Evolutionary conservation across 2,888 invertebrate genomes (phyloP), one percentile per base, ranked within the genome.

Genomic region (Aphrophora alni): DNA sequence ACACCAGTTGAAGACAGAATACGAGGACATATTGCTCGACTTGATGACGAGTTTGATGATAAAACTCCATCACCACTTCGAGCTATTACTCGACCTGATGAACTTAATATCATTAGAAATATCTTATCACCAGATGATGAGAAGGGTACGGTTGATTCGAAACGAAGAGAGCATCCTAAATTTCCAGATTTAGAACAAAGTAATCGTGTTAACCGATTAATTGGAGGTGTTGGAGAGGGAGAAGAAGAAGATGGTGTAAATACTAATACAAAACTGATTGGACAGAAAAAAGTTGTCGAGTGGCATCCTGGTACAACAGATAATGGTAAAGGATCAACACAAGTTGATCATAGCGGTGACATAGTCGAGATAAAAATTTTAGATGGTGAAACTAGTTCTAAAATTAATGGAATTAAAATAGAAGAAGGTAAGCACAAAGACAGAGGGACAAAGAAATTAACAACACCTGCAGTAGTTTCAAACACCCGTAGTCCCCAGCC

Each of bases 231-330:
- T 88, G 85, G 89, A 88, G 77, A 84, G 81, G 84, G 89, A 87
- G 85, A 90, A 90, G 87, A 86, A 88, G 17, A 90, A 89, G 85
- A 86, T 90, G 59, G 26, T 24, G 70, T 75, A 24, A 75, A 78
- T 26, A 70, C 33, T 14, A 80, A 80, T 51, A 21, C 59, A 59
- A 28, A 76, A 27, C 21, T 71, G 21, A 33, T 51, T 21, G 80
- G 85, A 89, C 4, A 90, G 90, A 87, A 90, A 90, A 87, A 90
- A 90, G 87, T 90, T 90, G 84, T 86, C 89, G 76, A 86, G 86
- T 88, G 86, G 86, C 86, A 82, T 83, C 85, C 83, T 84, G 73
- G 28, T 17, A 77, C 81, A 68, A 4, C 59, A n/a, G 73, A 75
- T 28, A 81, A 78, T 38, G 78, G 77, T 78, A 27, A 81, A 82